phyloP scores from a whole-genome alignment of 2,797 vertebrate genomes.

The Manis pentadactyla region DNA sequence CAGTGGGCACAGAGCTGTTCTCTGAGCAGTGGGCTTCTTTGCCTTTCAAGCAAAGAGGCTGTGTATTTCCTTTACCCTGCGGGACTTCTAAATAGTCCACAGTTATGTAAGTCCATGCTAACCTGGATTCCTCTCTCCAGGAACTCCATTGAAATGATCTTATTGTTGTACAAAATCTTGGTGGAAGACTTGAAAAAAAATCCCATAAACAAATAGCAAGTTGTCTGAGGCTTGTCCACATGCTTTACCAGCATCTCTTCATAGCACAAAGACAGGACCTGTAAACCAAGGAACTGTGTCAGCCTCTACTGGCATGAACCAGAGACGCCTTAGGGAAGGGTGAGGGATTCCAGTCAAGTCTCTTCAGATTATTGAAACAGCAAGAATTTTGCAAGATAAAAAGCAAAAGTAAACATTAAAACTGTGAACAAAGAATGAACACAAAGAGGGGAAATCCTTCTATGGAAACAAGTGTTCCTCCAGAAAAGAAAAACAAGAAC shows the following conservation, averaged over 20 bases:
- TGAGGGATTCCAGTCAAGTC: background rate
- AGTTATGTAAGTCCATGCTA: background rate
- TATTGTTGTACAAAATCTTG: constrained; percentile 28
- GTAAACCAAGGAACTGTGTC: background rate
- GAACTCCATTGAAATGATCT: background rate
- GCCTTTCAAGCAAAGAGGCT: background rate
- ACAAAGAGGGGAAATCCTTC: constrained; percentile 78
- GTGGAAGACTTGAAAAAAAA: constrained; percentile 20
- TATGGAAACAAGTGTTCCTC: constrained; percentile 69
- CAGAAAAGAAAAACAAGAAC: constrained; percentile 49
- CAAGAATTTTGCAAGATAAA: constrained; percentile 51
- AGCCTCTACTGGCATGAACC: background rate
- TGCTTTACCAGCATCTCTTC: constrained; percentile 33
- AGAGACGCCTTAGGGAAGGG: background rate
- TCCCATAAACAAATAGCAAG: constrained; percentile 21
- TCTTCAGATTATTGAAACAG: constrained; percentile 26
- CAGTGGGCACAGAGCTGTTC: background rate
- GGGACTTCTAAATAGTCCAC: background rate
- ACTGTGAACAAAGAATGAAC: constrained; percentile 56
- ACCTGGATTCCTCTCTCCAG: background rate
- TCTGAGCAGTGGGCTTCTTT: background rate
- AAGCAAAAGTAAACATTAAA: constrained; percentile 67
- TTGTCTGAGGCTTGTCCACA: background rate
- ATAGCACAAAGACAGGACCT: background rate
- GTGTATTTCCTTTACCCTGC: background rate